phyloP scores from a whole-genome alignment of 2,113 vertebrate genomes.

The Oreochromis spilurus region DNA sequence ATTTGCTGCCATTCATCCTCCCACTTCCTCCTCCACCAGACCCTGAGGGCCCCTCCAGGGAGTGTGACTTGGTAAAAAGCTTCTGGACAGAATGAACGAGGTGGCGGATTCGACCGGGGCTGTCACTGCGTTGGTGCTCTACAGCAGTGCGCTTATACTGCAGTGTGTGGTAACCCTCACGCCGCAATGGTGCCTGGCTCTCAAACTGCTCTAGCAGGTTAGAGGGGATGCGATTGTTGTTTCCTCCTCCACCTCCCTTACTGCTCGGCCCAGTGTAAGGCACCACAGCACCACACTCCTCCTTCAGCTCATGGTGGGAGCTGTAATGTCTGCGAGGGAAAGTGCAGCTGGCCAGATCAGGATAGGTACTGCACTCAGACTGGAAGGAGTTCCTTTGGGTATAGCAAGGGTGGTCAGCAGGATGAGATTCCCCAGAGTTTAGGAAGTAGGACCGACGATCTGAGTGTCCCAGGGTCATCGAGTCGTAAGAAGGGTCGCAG shows the following conservation, averaged over 20 bases:
- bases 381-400: constrained; percentile 78
- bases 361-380: constrained; percentile 81
- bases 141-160: constrained; percentile 88
- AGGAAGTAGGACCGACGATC: constrained; percentile 85
- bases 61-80: constrained; percentile 87
- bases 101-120: constrained; percentile 92
- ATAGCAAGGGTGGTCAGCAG: constrained; percentile 75
- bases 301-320: constrained; percentile 82
- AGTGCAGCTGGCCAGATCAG: constrained; percentile 92
- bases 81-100: constrained; percentile 94
- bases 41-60: constrained; percentile 79
- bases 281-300: constrained; percentile 81
- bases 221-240: constrained; percentile 68
- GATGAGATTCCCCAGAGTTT: constrained; percentile 77
- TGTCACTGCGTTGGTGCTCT: constrained; percentile 89
- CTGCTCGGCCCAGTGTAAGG: constrained; percentile 73
- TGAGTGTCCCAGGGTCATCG: constrained; percentile 81
- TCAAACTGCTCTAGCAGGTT: constrained; percentile 93
- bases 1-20: constrained; percentile 64
- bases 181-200: constrained; percentile 84
- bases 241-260: constrained; percentile 46
- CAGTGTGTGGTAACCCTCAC: constrained; percentile 94
- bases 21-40: constrained; percentile 64
- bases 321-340: constrained; percentile 94
- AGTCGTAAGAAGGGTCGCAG: constrained; percentile 80